These are phyloP conservation scores for Craniophora ligustri DNA, from an alignment of 2,888 invertebrate genomes.

Conservation along the genomic window DNA sequence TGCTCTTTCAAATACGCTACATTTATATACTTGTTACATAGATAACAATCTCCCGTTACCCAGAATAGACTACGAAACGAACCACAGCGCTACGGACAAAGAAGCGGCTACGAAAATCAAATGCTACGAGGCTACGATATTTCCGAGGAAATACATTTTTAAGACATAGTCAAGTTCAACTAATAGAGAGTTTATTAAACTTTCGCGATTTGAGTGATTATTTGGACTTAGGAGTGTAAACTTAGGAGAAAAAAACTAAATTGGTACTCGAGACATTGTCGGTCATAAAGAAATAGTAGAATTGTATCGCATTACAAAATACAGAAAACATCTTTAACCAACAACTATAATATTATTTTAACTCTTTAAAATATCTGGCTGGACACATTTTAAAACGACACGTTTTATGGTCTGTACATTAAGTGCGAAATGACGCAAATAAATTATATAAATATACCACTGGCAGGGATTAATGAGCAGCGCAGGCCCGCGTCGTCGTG, in stretches of 20 bases:
- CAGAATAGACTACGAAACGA: neutral
- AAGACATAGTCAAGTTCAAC: neutral
- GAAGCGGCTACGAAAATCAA: neutral
- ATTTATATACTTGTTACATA: neutral
- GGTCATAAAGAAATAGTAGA: too few species aligned
- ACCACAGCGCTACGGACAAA: neutral
- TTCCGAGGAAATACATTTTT: neutral
- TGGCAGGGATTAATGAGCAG: constrained; percentile 77
- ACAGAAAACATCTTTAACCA: constrained; percentile 16
- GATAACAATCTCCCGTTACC: neutral
- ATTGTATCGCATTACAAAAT: too few species aligned
- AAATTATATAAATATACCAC: constrained; percentile 77
- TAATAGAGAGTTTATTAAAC: too few species aligned
- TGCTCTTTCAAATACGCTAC: neutral
- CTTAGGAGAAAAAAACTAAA: too few species aligned
- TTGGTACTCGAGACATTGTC: too few species aligned
- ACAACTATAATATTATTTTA: neutral
- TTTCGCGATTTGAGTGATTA: too few species aligned
- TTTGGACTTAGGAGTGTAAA: too few species aligned
- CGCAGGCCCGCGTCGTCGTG: constrained; percentile 62
- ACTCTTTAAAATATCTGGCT: constrained; percentile 20
- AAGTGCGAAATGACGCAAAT: constrained; percentile 78
- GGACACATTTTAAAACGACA: constrained; percentile 67
- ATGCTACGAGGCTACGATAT: neutral
- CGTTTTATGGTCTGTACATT: constrained; percentile 76